Conservation (phyloP, 2,797 vertebrate species). For the Chelon auratus region DNA sequence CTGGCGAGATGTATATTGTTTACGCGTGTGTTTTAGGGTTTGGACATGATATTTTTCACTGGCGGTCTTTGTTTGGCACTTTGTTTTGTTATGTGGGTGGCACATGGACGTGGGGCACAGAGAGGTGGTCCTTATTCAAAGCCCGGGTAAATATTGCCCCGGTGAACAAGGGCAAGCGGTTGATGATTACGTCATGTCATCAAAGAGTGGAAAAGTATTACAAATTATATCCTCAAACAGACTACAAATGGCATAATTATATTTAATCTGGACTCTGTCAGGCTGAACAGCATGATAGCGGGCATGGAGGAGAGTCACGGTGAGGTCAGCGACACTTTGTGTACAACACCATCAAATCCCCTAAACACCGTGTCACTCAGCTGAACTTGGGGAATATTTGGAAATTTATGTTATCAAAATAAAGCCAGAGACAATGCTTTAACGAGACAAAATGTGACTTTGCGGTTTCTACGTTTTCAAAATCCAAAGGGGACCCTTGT, state of each 20-base stretch:
- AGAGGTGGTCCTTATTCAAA: constrained; percentile 56
- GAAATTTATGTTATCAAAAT: constrained; percentile 60
- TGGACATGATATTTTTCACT: constrained; percentile 63
- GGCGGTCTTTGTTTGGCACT: constrained; percentile 66
- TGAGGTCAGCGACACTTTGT: constrained; percentile 69
- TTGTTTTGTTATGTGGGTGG: constrained; percentile 75
- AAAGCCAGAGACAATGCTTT: constrained; percentile 61
- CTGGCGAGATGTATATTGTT: constrained; percentile 64
- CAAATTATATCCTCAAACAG: constrained; percentile 53
- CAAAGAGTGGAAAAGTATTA: constrained; percentile 60
- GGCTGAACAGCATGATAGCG: constrained; percentile 30
- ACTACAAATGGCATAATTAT: constrained; percentile 47
- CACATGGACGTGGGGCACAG: constrained; percentile 34
- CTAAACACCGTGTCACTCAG: constrained; percentile 69
- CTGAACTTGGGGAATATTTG: constrained; percentile 49
- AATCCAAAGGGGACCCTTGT: constrained; percentile 49
- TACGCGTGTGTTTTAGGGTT: constrained; percentile 51
- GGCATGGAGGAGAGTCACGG: constrained; percentile 43
- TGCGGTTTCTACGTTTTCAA: constrained; percentile 53
- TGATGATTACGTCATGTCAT: constrained; percentile 44
- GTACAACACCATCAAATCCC: constrained; percentile 71
- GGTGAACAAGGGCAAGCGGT: constrained; percentile 38
- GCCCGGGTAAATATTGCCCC: constrained; percentile 62
- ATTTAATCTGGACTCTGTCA: constrained; percentile 54
- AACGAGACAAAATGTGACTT: constrained; percentile 60